Base-by-base conservation (phyloP, 2,113 vertebrate genomes). In the Eira barbara region DNA sequence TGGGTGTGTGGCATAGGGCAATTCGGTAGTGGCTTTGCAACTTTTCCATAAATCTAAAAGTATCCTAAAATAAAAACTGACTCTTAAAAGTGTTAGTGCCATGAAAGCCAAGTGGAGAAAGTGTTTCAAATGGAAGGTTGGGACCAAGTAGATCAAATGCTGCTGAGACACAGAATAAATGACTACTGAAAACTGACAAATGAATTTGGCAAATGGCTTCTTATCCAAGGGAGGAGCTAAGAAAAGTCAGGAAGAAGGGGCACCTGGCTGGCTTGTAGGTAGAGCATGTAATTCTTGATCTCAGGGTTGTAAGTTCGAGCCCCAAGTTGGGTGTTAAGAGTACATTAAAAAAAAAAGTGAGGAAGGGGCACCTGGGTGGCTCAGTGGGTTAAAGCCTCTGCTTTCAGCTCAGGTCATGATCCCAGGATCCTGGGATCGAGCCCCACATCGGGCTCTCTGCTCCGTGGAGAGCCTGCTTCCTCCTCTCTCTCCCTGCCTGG, bases 191-290 rank as follows among this genome's bases (percentile, higher is more conserved):
- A 91, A 80, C 18, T 61, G n/a, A 93, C 39, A 52, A 69, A 71
- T 34, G 18, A n/a, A 85, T 92, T 76, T 89, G 79, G 71, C 82
- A 92, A 95, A 89, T 89, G n/a, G 39, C 36, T 92, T 93, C 74
- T 92, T 91, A 92, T 55, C 45, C 42, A 69, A 91, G n/a, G 76
- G 39, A 89, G 23, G 15, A 63, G 31, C 42, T 91, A 93, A 92
- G 47, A 52, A 89, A 88, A 80, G 55, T 52, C 7, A 80, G n/a
- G 11, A 57, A 73, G 39, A 88, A 55, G 45, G 45, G 42, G 23
- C 6, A 0, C 71, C 71, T 45, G 23, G 12, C 39, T 74, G 36
- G 23, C 36, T 42, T 11, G 39, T 45, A 14, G 6, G 39, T 27
- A 74, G 39, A 27, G 39, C 71, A 74, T 76, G 73, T 14, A 27